Base-by-base conservation (phyloP, 2,113 vertebrate genomes). In the Ammospiza caudacuta region DNA sequence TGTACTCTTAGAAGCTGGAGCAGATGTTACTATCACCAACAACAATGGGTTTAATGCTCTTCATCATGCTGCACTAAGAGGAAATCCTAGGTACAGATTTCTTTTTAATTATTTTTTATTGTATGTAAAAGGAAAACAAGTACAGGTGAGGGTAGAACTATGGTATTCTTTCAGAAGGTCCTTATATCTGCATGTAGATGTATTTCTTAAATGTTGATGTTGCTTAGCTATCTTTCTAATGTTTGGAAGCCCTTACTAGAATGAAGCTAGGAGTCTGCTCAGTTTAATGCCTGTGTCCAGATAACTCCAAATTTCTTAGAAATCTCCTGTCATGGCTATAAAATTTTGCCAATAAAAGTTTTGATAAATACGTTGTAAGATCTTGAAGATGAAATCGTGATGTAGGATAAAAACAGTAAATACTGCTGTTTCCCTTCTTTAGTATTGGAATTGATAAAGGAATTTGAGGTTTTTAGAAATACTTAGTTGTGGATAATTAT, bases 11-110 rank as follows among this genome's bases (percentile, higher is more conserved):
- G 99, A 99, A 97, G 99, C 99, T 35, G 99, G 99, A 33, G 99
- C 99, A 41, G 99, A 99, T 74, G 99, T 99, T 95, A 99, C 99
- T 58, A 99, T 99, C 97, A 99, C 99, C 74, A 99, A 99, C 97
- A 99, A 99, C 95, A 99, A 99, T 11, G 99, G 99, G 14, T 99
- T 99, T 97, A 99, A 99, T 74, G 99, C 99, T 69, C 98, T 99
- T 72, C 99, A 99, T 90, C 99, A 99, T 3, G 99, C 99, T 18
- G 99, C 99, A 12, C 98, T 99, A 44, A 98, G 99, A 96, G 99
- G 99, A 97, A 99, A 99, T 94, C 99, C 99, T 94, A 99, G 99
- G 99, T 99, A 98, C 93, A 80, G 18, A 70, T 24, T 44, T 22
- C 12, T 8, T 70, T 54, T 86, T 54, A 43, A 28, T 77, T 51